Conservation (phyloP, 2,888 invertebrate genomes). For the Iselma pallidipennis region DNA sequence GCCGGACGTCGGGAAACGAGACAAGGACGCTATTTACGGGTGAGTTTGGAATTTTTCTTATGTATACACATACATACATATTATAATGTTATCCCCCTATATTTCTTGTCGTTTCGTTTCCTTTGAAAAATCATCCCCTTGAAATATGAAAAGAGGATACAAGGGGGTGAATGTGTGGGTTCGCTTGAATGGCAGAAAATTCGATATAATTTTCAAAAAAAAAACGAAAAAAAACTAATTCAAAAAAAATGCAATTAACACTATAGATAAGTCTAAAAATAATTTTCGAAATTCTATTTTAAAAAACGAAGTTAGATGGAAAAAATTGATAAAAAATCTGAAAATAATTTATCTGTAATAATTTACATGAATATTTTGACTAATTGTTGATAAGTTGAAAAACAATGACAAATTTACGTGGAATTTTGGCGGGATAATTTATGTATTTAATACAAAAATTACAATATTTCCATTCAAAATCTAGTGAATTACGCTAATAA, state of each 20-base stretch:
- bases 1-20: conserved; percentile 94
- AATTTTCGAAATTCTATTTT: background rate
- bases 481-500: too few relatives aligned
- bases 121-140: background rate
- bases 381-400: background rate
- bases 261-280: too few relatives aligned
- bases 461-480: too few relatives aligned
- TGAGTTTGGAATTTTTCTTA: conserved; percentile 62
- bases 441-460: too few relatives aligned
- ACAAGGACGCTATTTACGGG: conserved; percentile 99
- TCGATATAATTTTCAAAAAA: background rate
- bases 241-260: background rate
- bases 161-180: background rate
- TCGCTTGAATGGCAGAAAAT: background rate
- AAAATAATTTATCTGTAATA: background rate
- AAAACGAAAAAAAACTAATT: background rate
- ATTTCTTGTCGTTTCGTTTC: background rate
- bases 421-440: too few relatives aligned
- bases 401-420: too few relatives aligned
- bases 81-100: background rate
- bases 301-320: background rate
- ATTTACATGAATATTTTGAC: background rate
- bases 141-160: background rate
- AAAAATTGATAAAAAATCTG: background rate
- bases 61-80: too few relatives aligned